Conservation (phyloP, 2,113 vertebrate genomes). For the Amblyornis subalaris region DNA sequence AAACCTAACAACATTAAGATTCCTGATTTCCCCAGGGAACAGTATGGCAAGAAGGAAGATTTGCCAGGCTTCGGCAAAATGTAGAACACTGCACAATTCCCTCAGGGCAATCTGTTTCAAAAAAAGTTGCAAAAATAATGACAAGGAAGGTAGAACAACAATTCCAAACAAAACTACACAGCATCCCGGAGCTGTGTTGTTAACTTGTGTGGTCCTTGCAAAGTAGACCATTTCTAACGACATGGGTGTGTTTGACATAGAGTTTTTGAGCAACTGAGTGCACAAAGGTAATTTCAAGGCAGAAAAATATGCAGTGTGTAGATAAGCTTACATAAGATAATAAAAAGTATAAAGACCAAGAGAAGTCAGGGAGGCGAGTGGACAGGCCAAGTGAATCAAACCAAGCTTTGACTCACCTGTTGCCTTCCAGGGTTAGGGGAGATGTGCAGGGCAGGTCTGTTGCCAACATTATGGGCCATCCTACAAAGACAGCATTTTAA, state of each 20-base stretch:
- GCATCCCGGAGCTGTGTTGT: not conserved
- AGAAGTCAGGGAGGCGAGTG: not conserved
- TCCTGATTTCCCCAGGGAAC: not conserved
- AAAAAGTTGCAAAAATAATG: not conserved
- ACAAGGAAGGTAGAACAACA: not conserved
- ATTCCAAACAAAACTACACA: not conserved
- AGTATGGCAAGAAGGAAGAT: not conserved
- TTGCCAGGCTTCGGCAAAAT: not conserved
- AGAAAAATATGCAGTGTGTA: not conserved
- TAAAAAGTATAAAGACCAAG: not conserved
- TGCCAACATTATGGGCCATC: not conserved
- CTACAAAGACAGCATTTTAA: not conserved
- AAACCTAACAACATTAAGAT: not conserved
- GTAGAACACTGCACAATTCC: not conserved
- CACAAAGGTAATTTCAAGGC: not conserved
- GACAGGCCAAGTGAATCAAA: not conserved
- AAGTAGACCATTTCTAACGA: not conserved
- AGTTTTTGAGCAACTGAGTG: not conserved
- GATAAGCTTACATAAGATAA: not conserved
- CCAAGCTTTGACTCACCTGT: not conserved
- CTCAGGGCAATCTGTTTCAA: not conserved
- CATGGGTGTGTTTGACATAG: accelerated
- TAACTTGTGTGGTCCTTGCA: not conserved
- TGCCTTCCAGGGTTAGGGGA: not conserved
- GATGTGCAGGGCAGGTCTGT: accelerated